These are phyloP conservation scores for Brachionus paranguensis DNA, from an alignment of 1,140 invertebrate genomes.

Conservation along the genomic window DNA sequence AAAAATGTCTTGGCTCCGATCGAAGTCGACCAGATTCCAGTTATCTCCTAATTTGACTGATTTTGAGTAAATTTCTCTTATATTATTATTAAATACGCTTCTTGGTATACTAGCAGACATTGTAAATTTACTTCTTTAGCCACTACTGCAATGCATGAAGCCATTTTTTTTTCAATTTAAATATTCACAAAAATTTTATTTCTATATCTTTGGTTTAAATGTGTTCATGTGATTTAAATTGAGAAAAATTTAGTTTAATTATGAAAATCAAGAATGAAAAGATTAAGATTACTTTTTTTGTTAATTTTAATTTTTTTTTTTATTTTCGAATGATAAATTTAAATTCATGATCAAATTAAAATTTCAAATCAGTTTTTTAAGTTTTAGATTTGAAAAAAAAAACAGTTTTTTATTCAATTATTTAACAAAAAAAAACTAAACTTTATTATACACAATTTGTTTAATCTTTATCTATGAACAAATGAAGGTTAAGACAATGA, in stretches of 20 bases:
- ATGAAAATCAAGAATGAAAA: not conserved
- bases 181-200: not conserved
- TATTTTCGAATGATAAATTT: no score
- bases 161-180: slow-evolving; percentile 30
- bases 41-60: not conserved
- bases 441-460: no score
- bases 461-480: no score
- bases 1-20: not conserved
- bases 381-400: no score
- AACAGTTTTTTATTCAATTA: no score
- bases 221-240: not conserved
- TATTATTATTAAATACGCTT: slow-evolving; percentile 21
- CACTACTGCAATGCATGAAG: slow-evolving; percentile 31
- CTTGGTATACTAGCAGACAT: not conserved
- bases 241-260: not conserved
- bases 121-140: slow-evolving; percentile 37
- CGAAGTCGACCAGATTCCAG: not conserved
- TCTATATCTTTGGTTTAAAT: not conserved
- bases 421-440: no score
- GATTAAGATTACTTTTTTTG: no score
- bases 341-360: no score
- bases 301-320: no score
- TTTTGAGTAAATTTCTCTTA: slow-evolving; percentile 11
- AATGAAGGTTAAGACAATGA: no score
- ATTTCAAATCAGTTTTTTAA: no score